Conservation (phyloP, 23 tunicate species). For the Trididemnum clinides region DNA sequence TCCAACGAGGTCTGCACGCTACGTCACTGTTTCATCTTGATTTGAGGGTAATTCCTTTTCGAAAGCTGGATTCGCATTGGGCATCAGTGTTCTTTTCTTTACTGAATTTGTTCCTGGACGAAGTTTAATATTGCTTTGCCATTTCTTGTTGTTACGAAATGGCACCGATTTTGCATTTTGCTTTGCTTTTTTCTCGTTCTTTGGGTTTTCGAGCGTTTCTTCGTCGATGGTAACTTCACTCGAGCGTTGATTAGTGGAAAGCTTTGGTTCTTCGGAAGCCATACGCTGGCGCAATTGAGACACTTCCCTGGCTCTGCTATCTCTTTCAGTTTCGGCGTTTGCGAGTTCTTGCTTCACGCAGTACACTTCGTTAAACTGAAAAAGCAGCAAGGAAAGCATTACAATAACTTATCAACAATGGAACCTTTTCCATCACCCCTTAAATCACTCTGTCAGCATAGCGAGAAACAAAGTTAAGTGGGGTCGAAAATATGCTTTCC, state of each 20-base stretch:
- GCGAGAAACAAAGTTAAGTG: too few species aligned
- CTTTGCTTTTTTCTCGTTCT: not conserved
- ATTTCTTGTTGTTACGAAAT: not conserved
- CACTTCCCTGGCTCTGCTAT: slow-evolving; percentile 63
- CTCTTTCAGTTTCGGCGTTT: slow-evolving; percentile 73
- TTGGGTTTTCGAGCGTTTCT: not conserved
- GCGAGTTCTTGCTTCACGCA: slow-evolving; percentile 60
- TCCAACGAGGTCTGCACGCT: not conserved
- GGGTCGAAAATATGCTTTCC: too few species aligned
- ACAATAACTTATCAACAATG: too few species aligned
- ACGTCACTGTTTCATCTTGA: too few species aligned
- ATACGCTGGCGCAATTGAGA: slow-evolving; percentile 51
- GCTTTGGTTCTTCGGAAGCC: not conserved
- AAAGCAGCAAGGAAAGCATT: too few species aligned
- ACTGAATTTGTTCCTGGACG: slow-evolving; percentile 16
- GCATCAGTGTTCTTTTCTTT: slow-evolving; percentile 36
- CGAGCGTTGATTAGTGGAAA: not conserved
- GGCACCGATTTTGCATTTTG: not conserved
- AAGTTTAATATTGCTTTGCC: slow-evolving; percentile 6
- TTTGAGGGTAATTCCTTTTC: too few species aligned
- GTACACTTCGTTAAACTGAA: slow-evolving; percentile 57
- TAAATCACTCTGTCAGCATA: too few species aligned
- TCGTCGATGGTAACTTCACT: not conserved
- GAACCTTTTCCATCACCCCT: too few species aligned
- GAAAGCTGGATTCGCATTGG: too few species aligned